phyloP scores from a whole-genome alignment of 2,113 vertebrate species.

The Sclerurus mexicanus region DNA sequence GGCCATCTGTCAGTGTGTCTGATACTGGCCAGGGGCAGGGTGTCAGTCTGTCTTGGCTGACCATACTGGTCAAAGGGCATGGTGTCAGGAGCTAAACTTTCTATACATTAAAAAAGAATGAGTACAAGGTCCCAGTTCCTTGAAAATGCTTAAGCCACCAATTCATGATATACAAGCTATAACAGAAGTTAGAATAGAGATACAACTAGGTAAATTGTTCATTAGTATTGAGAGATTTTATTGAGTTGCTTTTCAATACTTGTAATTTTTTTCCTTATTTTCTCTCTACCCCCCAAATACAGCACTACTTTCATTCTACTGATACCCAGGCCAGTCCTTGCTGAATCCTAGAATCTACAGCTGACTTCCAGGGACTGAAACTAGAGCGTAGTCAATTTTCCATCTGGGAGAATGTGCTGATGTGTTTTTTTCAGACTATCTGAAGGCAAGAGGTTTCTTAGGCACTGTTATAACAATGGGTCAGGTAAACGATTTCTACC shows the following conservation, averaged over 20 bases:
- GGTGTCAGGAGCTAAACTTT: not conserved
- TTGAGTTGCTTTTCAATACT: not conserved
- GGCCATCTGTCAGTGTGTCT: rapidly evolving
- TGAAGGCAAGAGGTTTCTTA: not conserved
- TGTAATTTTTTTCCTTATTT: not conserved
- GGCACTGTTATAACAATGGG: not conserved
- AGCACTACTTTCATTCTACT: not conserved
- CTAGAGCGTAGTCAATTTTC: not conserved
- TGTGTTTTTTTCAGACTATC: not conserved
- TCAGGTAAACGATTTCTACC: not conserved
- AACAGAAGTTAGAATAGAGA: not conserved
- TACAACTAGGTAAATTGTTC: not conserved
- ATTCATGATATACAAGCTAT: not conserved
- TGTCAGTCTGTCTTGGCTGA: rapidly evolving
- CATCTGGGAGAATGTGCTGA: not conserved
- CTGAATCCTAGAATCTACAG: not conserved
- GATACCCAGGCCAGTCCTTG: not conserved
- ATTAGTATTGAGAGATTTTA: not conserved
- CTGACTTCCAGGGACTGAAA: not conserved
- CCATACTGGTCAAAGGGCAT: not conserved
- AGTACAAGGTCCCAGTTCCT: not conserved
- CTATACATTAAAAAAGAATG: not conserved
- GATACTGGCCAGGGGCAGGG: not conserved
- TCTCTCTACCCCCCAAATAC: not conserved
- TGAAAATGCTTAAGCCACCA: not conserved